Conservation (phyloP, 2,113 vertebrate genomes). For the Carlito syrichta region DNA sequence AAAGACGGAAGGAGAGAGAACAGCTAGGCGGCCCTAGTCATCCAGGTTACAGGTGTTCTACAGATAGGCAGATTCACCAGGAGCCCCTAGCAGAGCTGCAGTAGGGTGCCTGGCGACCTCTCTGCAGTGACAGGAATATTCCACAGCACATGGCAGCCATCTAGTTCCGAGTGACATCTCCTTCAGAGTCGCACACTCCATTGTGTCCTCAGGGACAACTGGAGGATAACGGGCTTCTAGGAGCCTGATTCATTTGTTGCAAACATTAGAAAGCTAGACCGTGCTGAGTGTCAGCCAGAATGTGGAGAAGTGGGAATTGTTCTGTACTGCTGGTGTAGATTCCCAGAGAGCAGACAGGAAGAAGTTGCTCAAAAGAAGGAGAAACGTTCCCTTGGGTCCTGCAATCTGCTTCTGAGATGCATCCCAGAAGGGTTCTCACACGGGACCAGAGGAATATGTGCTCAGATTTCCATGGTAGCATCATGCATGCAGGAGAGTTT, state of each 20-base stretch:
- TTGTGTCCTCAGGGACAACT: background rate
- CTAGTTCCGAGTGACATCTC: background rate
- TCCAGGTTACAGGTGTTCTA: background rate
- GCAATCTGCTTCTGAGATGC: background rate
- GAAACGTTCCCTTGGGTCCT: background rate
- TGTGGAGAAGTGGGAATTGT: accelerated
- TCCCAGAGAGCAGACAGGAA: too few species aligned
- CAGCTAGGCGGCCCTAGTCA: background rate
- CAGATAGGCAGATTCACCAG: background rate
- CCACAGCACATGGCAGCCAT: background rate
- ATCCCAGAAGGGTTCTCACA: background rate
- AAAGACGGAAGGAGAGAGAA: background rate
- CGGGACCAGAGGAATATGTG: background rate
- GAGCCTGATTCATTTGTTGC: too few species aligned
- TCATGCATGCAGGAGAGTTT: background rate
- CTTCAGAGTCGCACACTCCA: background rate
- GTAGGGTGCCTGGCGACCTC: too few species aligned
- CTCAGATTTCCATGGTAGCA: accelerated
- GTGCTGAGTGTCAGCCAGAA: background rate
- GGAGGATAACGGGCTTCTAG: background rate
- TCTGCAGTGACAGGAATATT: too few species aligned
- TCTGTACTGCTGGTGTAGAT: background rate
- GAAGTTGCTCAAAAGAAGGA: background rate
- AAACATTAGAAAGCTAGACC: background rate
- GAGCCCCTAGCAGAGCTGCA: accelerated